phyloP scores from a whole-genome alignment of 2,797 vertebrate genomes.

The Danio choprae region DNA sequence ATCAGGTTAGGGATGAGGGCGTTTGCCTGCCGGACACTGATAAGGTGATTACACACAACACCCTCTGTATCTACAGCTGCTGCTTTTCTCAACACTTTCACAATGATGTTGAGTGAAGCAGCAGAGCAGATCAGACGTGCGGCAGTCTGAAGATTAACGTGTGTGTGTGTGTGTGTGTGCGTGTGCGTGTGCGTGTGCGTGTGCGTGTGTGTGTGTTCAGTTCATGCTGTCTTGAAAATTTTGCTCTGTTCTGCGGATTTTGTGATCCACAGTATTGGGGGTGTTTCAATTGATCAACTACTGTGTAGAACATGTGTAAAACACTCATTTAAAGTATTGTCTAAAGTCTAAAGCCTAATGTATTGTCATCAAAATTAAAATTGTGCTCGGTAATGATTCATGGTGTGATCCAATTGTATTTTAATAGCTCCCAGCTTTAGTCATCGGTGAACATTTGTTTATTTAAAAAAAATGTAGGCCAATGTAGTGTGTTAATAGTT shows the following conservation, averaged over 20 bases:
- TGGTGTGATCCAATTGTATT: too few relatives aligned
- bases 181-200: neutral
- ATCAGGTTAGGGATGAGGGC: slow-evolving; percentile 45
- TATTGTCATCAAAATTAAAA: too few relatives aligned
- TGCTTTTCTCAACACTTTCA: slow-evolving; percentile 54
- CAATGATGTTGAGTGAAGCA: slow-evolving; percentile 39
- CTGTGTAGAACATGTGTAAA: too few relatives aligned
- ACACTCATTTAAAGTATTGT: too few relatives aligned
- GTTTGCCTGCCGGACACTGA: slow-evolving; percentile 55
- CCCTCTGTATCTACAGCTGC: slow-evolving; percentile 40
- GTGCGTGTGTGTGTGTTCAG: neutral
- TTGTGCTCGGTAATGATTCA: too few relatives aligned
- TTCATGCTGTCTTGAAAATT: neutral
- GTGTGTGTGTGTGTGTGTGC: neutral
- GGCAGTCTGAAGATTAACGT: slow-evolving; percentile 27
- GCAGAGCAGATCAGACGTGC: slow-evolving; percentile 38
- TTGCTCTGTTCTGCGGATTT: slow-evolving; percentile 11
- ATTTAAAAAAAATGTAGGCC: too few relatives aligned
- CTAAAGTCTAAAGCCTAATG: too few relatives aligned
- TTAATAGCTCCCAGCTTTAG: too few relatives aligned
- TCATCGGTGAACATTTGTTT: too few relatives aligned
- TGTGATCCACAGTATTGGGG: too few relatives aligned
- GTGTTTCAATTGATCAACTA: too few relatives aligned
- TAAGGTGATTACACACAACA: slow-evolving; percentile 60
- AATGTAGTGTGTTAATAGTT: too few relatives aligned